Evolutionary conservation across 2,797 vertebrate genomes (phyloP).

Genomic region (Antrozous pallidus): DNA sequence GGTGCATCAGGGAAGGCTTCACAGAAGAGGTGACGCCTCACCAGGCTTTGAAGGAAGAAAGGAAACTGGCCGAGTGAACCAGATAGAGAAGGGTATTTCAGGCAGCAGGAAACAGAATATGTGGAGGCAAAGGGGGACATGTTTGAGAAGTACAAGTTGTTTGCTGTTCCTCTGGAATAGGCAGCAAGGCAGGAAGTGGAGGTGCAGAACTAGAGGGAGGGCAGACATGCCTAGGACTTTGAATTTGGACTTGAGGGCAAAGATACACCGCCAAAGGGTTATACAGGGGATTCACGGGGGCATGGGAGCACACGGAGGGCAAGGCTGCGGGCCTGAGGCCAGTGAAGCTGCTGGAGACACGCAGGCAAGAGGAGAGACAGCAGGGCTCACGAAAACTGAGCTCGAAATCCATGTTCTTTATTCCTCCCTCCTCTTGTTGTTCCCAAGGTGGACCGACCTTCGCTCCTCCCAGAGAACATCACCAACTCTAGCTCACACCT

Average conservation of each 20-base stretch:
- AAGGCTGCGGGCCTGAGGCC: not conserved
- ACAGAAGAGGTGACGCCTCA: not conserved
- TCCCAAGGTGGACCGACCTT: not conserved
- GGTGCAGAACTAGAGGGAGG: not conserved
- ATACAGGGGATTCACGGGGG: fast-evolving
- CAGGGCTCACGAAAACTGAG: not conserved
- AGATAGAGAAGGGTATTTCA: not conserved
- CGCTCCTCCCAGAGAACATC: not conserved
- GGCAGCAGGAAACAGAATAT: not conserved
- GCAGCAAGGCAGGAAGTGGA: not conserved
- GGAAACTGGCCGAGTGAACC: not conserved
- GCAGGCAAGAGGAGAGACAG: not conserved
- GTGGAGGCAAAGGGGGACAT: not conserved
- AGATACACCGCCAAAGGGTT: not conserved
- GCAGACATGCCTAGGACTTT: not conserved
- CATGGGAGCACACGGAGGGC: not conserved
- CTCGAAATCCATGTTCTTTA: not conserved
- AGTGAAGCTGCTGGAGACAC: not conserved
- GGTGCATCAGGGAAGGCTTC: not conserved
- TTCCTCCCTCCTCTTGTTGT: not conserved
- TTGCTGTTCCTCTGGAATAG: not conserved
- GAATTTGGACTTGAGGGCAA: not conserved
- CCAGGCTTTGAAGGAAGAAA: not conserved
- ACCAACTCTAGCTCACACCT: not conserved
- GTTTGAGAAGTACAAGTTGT: not conserved